Base-by-base conservation (phyloP, 2,888 invertebrate genomes). In the Xestia ashworthii region DNA sequence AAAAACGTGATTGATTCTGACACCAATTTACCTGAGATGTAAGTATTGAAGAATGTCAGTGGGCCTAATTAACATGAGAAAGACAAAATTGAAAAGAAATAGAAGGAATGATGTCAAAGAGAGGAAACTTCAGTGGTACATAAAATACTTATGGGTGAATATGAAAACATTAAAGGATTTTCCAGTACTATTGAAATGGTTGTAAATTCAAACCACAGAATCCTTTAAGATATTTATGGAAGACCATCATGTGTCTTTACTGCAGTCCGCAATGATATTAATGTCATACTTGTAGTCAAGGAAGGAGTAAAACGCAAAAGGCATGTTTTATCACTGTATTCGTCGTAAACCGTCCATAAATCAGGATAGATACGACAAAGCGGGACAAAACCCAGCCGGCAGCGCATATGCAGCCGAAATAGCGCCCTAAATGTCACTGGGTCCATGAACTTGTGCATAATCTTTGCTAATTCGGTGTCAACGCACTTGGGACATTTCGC, bases 361-460 rank as follows among this genome's bases (percentile, higher is more conserved):
- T 92, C 88, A 91, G 88, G 89, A 89, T 89, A 91, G 89, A 91
- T 90, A 87, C 83, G 87, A 89, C 88, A 90, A 88, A 90, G 88
- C 88, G 84, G 83, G 87, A 89, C 88, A 90, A 88, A 90, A 88
- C 88, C 84, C 84, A 85, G 81, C 82, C 83, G 79, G 74, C 72
- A 75, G 82, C 76, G 82, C 74, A 74, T 73, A 84, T 80, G 87
- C 82, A 85, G 87, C 90, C 86, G 84, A 93, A 95, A 95, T 94
- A 95, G 92, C 92, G 85, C 86, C 87, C 89, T 92, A 95, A 95
- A 96, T 95, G 94, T 94, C 94, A 94, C 84, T 92, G 90, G 93
- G 90, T 94, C 92, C 94, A 90, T 95, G 95, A 96, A 96, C 96
- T 96, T 95, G 95, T 89, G 88, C 83, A 91, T 90, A 91, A 93